phyloP scores from a whole-genome alignment of 2,113 vertebrate species.

The Lycocorax pyrrhopterus region DNA sequence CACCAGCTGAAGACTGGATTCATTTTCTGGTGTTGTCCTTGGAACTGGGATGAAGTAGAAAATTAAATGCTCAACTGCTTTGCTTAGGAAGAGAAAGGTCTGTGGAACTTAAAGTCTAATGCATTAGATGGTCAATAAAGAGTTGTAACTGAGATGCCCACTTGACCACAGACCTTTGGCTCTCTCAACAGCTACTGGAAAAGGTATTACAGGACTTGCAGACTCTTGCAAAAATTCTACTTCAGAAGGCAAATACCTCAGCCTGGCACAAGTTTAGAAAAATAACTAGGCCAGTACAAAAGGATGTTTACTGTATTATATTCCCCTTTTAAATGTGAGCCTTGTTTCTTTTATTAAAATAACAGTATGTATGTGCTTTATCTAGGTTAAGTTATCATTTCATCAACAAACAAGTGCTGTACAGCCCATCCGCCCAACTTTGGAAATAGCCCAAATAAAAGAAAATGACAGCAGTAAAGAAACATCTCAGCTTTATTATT shows the following conservation, averaged over 20 bases:
- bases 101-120: background rate
- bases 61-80: background rate
- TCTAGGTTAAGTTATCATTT: conserved; percentile 32
- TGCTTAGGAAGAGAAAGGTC: background rate
- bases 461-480: background rate
- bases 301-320: conserved; percentile 27
- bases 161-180: conserved; percentile 27
- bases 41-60: background rate
- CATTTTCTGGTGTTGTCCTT: background rate
- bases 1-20: background rate
- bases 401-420: background rate
- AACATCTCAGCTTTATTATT: background rate
- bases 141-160: background rate
- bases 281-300: conserved; percentile 25
- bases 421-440: background rate
- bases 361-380: background rate
- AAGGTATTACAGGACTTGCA: conserved; percentile 31
- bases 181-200: background rate
- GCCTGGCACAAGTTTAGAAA: conserved; percentile 34
- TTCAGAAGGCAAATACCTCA: conserved; percentile 18
- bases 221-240: conserved; percentile 1
- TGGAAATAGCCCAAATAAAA: conserved; percentile 14
- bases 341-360: conserved; percentile 38
- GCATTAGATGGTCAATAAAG: background rate
- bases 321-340: conserved; percentile 4